A percentile compares a stretch with the other conserved stretches of the same genome.
phyloP scores from a whole-genome alignment of 2,113 vertebrate species.

The Nesospiza acunhae region DNA sequence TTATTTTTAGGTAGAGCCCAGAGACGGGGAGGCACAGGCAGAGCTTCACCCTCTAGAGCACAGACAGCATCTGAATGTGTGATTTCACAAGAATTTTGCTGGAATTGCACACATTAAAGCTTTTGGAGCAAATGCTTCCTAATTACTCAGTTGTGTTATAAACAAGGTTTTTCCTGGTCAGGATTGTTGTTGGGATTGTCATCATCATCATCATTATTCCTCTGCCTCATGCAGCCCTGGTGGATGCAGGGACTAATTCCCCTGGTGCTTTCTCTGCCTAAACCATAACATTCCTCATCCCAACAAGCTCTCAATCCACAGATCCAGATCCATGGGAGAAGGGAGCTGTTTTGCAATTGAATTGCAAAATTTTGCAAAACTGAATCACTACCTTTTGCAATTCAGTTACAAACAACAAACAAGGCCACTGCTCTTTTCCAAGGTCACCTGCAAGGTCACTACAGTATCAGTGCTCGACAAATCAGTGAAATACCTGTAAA shows the following conservation, averaged over 20 bases:
- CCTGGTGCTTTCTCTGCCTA: neutral
- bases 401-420: neutral
- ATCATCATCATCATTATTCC: neutral
- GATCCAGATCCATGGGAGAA: neutral
- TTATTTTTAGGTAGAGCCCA: conserved; percentile 58
- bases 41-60: neutral
- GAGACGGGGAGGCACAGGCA: neutral
- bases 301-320: accelerated
- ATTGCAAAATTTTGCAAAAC: too few relatives aligned
- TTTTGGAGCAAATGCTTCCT: neutral
- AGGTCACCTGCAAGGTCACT: neutral
- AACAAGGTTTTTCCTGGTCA: neutral
- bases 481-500: neutral
- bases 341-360: too few relatives aligned
- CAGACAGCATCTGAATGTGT: neutral
- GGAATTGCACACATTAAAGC: neutral
- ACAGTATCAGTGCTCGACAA: neutral
- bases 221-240: neutral
- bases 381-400: neutral
- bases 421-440: neutral
- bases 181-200: neutral
- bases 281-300: neutral
- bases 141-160: neutral
- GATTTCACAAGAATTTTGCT: neutral
- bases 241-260: neutral